Evolutionary conservation across 2,797 vertebrate species (phyloP).

Genomic region (Synaphobranchus kaupii): DNA sequence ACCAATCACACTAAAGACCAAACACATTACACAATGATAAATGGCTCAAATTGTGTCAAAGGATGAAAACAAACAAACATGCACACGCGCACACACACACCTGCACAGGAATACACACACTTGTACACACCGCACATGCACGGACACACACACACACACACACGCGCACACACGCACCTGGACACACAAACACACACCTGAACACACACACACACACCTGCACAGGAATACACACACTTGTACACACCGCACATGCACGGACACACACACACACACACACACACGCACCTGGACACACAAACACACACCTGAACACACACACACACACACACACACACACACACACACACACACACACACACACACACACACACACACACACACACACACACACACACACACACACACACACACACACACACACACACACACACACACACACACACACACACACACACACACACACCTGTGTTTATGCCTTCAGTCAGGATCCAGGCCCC

Average conservation of each 20-base stretch:
- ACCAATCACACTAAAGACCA: not conserved
- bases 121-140: too few species aligned
- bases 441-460: not conserved
- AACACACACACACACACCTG: not conserved
- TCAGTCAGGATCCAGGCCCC: conserved; percentile 96
- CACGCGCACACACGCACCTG: not conserved
- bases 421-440: not conserved
- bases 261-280: not conserved
- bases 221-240: not conserved
- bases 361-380: not conserved
- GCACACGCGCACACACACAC: not conserved
- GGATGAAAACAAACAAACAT: not conserved
- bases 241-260: too few species aligned
- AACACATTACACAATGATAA: not conserved
- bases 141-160: not conserved
- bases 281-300: not conserved
- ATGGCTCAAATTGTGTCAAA: too few species aligned
- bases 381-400: not conserved
- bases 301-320: not conserved
- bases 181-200: not conserved
- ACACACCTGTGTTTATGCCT: conserved; percentile 87
- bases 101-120: not conserved
- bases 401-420: not conserved
- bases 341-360: not conserved
- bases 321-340: not conserved